phyloP scores from a whole-genome alignment of 2,888 invertebrate genomes.

The Microplitis deprimator region DNA sequence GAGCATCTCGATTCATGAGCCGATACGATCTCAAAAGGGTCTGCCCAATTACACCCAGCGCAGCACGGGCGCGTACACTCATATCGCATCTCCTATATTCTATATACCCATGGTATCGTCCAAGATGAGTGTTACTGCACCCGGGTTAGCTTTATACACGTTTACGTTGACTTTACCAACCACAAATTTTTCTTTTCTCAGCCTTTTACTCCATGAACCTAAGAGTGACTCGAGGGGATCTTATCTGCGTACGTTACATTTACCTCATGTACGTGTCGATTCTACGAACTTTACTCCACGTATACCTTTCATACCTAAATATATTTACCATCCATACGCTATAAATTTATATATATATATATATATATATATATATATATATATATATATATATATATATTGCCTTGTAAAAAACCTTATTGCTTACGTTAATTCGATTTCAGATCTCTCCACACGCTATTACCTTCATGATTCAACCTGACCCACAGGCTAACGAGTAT shows the following conservation, averaged over 20 bases:
- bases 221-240: conserved; percentile 28
- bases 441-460: conserved; percentile 42
- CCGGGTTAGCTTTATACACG: conserved; percentile 27
- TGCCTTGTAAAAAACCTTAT: conserved; percentile 37
- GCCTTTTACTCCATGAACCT: conserved; percentile 31
- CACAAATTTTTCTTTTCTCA: conserved; percentile 7
- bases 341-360: neutral
- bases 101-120: neutral
- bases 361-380: neutral
- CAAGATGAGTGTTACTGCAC: conserved; percentile 8
- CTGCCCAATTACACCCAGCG: conserved; percentile 41
- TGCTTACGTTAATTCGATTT: conserved; percentile 43
- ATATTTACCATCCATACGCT: neutral
- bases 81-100: conserved; percentile 8
- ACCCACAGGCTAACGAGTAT: conserved; percentile 18
- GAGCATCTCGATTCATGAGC: conserved; percentile 49
- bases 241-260: conserved; percentile 43
- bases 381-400: neutral
- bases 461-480: neutral
- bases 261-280: conserved; percentile 18
- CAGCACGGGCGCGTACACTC: conserved; percentile 34
- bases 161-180: neutral
- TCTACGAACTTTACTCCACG: conserved; percentile 14
- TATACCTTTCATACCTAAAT: neutral
- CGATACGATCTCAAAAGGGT: conserved; percentile 61